Evolutionary conservation across 2,113 vertebrate genomes (phyloP), one percentile per base, ranked within the genome.

Genomic region (Cyphomyrus plagiostoma): DNA sequence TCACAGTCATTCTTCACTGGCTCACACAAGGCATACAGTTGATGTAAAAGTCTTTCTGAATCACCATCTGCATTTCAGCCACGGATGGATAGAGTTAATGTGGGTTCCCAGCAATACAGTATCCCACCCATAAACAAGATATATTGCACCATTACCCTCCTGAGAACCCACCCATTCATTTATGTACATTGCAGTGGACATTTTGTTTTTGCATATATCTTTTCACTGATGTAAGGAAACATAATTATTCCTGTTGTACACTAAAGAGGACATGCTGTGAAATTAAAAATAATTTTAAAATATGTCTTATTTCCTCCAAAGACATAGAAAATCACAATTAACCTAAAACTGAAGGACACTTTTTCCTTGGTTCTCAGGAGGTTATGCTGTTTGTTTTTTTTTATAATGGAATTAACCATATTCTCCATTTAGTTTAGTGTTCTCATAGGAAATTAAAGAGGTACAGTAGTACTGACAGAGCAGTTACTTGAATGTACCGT

Each of bases 61-160:
- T 84, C 46, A 53, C 17, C 30, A 89, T 39, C 83, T 90, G 52
- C 42, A 82, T 90, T 58, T 87, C 62, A 48, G 56, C n/a, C 88
- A 35, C 5, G n/a, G 26, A 62, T 35, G 45, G 26, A 30, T 39
- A 77, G 9, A 13, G 23, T 77, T 13, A 35, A 50, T 50, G 30
- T n/a, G 50, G 45, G 45, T 45, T 49, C 3, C 3, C 35, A 42
- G 5, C 17, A 80, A 80, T 19, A 80, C 15, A 80, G 5, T 19
- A 17, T 80, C 17, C 35, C 30, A 19, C 74, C 35, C 30, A 42
- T 80, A 19, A 42, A 19, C 19, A 80, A 42, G 30, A 80, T 19
- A 80, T 19, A 74, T n/a, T 74, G 3, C 66, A 74, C 66, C n/a
- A 35, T 62, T n/a, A 46, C 7, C 46, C 46, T 46, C 7, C 46